A percentile compares a stretch with the other conserved stretches of the same genome.
phyloP scores from a whole-genome alignment of 2,888 invertebrate species.

The Aphidius colemani region DNA sequence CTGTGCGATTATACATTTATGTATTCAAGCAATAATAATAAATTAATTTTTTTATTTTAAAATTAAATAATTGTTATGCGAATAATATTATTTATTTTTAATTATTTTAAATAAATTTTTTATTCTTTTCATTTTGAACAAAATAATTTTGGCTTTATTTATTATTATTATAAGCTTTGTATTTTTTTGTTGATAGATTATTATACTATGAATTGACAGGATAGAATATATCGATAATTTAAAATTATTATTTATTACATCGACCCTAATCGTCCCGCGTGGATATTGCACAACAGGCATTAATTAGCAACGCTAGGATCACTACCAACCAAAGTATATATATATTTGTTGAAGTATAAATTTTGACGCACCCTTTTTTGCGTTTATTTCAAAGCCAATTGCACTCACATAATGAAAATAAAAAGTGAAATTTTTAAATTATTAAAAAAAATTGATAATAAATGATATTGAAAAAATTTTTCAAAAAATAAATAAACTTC shows the following conservation, averaged over 20 bases:
- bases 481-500: neutral
- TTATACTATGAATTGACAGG: neutral
- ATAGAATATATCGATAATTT: conserved; percentile 35
- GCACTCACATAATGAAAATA: neutral
- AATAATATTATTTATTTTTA: neutral
- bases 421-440: neutral
- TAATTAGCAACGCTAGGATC: conserved; percentile 41
- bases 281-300: conserved; percentile 41
- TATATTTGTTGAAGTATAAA: neutral
- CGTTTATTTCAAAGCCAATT: neutral
- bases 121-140: no score
- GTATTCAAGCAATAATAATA: no score
- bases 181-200: neutral
- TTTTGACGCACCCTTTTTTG: conserved; percentile 5
- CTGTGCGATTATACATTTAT: no score
- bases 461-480: neutral
- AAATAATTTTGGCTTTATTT: neutral
- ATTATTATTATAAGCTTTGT: neutral
- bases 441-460: neutral
- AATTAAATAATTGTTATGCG: conserved; percentile 35
- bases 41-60: conserved; percentile 9
- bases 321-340: conserved; percentile 19
- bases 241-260: conserved; percentile 48
- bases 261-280: conserved; percentile 38
- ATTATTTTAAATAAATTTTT: no score